Evolutionary conservation across 2,797 vertebrate genomes (phyloP), one percentile per base, ranked within the genome.

Genomic region (Ctenopoma multispine): DNA sequence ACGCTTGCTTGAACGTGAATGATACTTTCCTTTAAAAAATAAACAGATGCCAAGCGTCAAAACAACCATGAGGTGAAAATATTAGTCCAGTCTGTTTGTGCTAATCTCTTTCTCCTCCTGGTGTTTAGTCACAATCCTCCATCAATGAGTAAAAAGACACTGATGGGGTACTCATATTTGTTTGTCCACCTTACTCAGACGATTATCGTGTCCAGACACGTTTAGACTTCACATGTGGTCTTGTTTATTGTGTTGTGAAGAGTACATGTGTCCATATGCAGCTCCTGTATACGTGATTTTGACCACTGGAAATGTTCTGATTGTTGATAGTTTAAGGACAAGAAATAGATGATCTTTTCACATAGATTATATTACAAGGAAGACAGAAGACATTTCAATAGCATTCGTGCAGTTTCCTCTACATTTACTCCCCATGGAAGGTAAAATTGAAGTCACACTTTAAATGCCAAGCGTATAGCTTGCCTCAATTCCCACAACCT

Each of bases 11-110:
- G 12, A 11, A 20, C 23, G 53, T 58, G 41, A 77, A 50, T 61
- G 12, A 64, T 56, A 48, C 31, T 67, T 64, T 20, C 43, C 15
- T 48, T 65, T 15, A 66, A 61, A 74, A 72, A 59, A 66, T 68
- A 51, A 61, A 56, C 23, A 43, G 40, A 61, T 41, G 29, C 62
- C 15, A 27, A 27, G 20, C 4, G 0, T 64, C 61, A 77, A 49
- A 62, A 63, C 47, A 66, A 18, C 34, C 20, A 44, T 29, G 10
- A 41, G 2, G 1, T 63, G 20, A 57, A 62, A 65, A 72, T 49
- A 51, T 51, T 29, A 21, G 17, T 8, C 40, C 5, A 10, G 17
- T 47, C 20, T 46, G 20, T 58, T 17, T 34, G 41, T 21, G 27
- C 27, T 31, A 14, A 31, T 55, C 17, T 38, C 23, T 50, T 17